phyloP scores from a whole-genome alignment of 2,797 vertebrate genomes.

The Lepus townsendii region DNA sequence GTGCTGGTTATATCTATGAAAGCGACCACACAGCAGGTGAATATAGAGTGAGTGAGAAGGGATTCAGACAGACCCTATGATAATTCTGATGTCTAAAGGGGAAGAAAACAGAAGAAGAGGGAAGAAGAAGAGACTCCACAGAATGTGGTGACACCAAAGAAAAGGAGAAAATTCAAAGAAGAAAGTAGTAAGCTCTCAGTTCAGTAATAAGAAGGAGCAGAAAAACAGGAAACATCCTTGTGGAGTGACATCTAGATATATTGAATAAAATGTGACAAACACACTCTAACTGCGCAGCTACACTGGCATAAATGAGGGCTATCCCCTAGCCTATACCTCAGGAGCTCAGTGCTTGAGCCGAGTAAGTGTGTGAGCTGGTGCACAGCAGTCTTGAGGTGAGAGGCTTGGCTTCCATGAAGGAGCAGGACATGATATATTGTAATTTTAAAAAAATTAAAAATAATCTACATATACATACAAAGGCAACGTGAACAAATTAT shows the following conservation, averaged over 20 bases:
- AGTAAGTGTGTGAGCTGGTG: not conserved
- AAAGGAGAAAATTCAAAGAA: conserved; percentile 14
- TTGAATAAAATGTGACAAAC: not conserved
- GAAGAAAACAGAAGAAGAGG: not conserved
- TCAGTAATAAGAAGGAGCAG: not conserved
- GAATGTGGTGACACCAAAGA: not conserved
- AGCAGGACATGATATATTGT: not conserved
- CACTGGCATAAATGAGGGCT: not conserved
- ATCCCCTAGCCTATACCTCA: too few species aligned
- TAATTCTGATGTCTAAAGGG: not conserved
- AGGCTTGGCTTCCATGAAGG: not conserved
- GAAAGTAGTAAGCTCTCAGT: not conserved
- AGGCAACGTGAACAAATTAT: not conserved
- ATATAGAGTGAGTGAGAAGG: not conserved
- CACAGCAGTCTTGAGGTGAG: not conserved
- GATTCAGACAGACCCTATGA: not conserved
- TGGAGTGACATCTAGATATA: not conserved
- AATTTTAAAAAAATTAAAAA: not conserved
- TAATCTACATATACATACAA: not conserved
- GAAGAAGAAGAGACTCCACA: not conserved
- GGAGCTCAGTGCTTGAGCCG: too few species aligned
- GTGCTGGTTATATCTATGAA: not conserved
- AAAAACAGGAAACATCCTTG: not conserved
- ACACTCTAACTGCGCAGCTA: not conserved
- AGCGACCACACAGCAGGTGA: not conserved